Evolutionary conservation across 1,140 invertebrate genomes (phyloP), one percentile per base, ranked within the genome.

Genomic region (Colletes gigas): DNA sequence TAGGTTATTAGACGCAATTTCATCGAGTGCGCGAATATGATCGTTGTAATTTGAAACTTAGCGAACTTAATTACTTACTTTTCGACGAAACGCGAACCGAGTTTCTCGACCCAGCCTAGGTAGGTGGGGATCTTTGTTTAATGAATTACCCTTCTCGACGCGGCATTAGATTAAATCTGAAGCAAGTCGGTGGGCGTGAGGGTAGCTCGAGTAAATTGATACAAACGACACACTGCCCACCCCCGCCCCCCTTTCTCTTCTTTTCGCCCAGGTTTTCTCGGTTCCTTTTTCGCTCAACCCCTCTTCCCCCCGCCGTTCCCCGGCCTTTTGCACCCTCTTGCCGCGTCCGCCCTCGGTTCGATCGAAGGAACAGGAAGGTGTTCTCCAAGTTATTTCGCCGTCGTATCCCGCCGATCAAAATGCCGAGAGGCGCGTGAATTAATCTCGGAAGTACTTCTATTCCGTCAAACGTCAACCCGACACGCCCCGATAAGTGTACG

Each of bases 151-250:
- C 83, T 78, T 84, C 87, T 88, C 84, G 80, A 84, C 83, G 83
- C 75, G 83, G 88, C 83, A 88, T 88, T 88, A 85, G 88, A 89
- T 89, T 89, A 89, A 89, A 89, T 89, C 88, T 85, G 81, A 85
- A 83, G 85, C 77, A 86, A 87, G 83, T 83, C 71, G 78, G 80
- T 79, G 69, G 83, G 78, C 70, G 87, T 75, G 75, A 78, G 80
- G 87, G 74, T 79, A 78, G 73, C 84, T 78, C 66, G 47, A 68
- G 79, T 89, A 89, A 89, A 89, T 89, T 89, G 89, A 89, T 89
- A 89, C 89, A 89, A 89, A 89, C 89, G 89, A 89, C 88, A 88
- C 83, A 71, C 85, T 85, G 78, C 74, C 83, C 86, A 78, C 68
- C 78, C 52, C 47, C 59, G 41, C 47, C 62, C 15, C 15, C 12